A percentile compares a stretch with the other conserved stretches of the same genome.
Evolutionary conservation across 2,888 invertebrate species (phyloP).

Genomic region (Erebia aethiops): DNA sequence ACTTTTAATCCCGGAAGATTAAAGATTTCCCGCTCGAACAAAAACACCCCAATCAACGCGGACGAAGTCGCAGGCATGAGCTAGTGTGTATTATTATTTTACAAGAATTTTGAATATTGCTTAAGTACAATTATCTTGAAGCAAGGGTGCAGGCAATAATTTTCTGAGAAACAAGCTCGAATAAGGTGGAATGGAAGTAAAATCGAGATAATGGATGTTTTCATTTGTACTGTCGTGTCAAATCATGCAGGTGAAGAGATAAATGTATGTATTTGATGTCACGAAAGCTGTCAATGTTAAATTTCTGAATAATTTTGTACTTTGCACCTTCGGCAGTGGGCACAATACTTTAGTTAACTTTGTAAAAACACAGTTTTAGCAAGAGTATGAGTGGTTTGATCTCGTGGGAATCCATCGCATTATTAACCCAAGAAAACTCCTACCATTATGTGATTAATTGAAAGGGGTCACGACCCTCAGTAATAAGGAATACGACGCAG

Average conservation of each 20-base stretch:
- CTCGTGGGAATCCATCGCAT: too few species aligned
- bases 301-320: slow-evolving; percentile 1
- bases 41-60: too few species aligned
- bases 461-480: too few species aligned
- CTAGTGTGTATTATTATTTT: slow-evolving; percentile 18
- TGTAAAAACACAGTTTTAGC: neutral
- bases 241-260: slow-evolving; percentile 31
- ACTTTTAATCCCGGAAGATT: too few species aligned
- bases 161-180: slow-evolving; percentile 25
- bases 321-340: neutral
- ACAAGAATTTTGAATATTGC: slow-evolving; percentile 73
- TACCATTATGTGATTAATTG: too few species aligned
- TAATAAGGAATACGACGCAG: too few species aligned
- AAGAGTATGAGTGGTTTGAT: neutral
- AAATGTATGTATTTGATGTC: slow-evolving; percentile 25
- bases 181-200: slow-evolving; percentile 24
- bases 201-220: slow-evolving; percentile 15
- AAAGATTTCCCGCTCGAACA: too few species aligned
- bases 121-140: slow-evolving; percentile 63
- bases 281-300: slow-evolving; percentile 20
- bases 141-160: slow-evolving; percentile 34
- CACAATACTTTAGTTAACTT: neutral
- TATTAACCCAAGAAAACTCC: too few species aligned
- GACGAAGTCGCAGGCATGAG: too few species aligned
- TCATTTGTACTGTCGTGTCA: neutral